Percentiles rank a stretch among this genome's conserved stretches.
phyloP scores from a whole-genome alignment of 2,797 vertebrate species.

The Rachycentron canadum region DNA sequence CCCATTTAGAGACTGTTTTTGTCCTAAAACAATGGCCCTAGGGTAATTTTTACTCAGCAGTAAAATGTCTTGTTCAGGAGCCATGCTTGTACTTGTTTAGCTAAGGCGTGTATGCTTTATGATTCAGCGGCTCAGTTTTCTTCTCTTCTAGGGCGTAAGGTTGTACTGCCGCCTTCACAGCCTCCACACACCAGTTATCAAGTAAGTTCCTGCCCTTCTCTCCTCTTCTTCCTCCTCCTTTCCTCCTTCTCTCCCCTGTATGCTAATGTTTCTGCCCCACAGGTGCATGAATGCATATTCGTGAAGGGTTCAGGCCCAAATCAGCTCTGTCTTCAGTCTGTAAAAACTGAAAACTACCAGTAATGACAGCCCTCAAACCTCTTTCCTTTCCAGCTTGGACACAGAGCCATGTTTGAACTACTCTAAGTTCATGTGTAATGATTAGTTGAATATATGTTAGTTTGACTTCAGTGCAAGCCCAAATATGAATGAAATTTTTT shows the following conservation, averaged over 20 bases:
- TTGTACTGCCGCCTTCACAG: slow-evolving; percentile 98
- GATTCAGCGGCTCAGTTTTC: slow-evolving; percentile 65
- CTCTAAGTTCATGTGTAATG: slow-evolving; percentile 21
- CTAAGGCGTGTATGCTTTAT: slow-evolving; percentile 69
- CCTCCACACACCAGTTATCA: slow-evolving; percentile 94
- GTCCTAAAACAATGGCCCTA: slow-evolving; percentile 30
- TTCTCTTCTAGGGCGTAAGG: slow-evolving; percentile 90
- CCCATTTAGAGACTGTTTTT: slow-evolving; percentile 8
- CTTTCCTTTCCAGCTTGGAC: slow-evolving; percentile 24
- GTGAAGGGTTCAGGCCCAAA: slow-evolving; percentile 52
- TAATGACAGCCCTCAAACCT: slow-evolving; percentile 38
- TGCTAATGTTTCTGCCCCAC: slow-evolving; percentile 51
- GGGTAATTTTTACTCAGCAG: slow-evolving; percentile 46
- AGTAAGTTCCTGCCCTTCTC: slow-evolving; percentile 89
- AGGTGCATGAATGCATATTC: slow-evolving; percentile 75
- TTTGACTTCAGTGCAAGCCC: background rate
- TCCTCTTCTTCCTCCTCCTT: background rate
- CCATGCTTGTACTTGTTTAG: slow-evolving; percentile 66
- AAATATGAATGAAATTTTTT: slow-evolving; percentile 14
- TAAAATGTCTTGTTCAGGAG: slow-evolving; percentile 46
- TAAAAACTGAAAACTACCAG: slow-evolving; percentile 48
- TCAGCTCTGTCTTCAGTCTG: slow-evolving; percentile 47
- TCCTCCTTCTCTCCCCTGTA: background rate
- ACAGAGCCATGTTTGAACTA: slow-evolving; percentile 8
- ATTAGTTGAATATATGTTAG: slow-evolving; percentile 9